Percentiles rank a stretch among this genome's conserved stretches.
These are phyloP conservation scores for Notocelia uddmanniana DNA, from an alignment of 2,888 invertebrate species.

Conservation along the genomic window DNA sequence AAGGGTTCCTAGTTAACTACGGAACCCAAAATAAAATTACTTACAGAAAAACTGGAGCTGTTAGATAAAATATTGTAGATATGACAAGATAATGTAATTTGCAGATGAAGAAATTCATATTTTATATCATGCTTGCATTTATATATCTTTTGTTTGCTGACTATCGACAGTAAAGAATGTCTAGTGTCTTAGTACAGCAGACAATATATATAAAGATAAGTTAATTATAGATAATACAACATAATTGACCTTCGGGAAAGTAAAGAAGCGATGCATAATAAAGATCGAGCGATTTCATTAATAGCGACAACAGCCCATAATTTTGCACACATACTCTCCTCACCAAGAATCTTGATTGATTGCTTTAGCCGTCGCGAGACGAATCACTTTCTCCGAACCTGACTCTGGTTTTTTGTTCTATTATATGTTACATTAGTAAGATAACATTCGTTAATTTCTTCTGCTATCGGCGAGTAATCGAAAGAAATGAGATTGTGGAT, in stretches of 20 bases:
- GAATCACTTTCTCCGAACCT: conserved; percentile 69
- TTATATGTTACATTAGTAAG: conserved; percentile 60
- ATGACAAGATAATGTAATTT: not conserved
- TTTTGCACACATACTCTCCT: conserved; percentile 54
- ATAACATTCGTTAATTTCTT: conserved; percentile 75
- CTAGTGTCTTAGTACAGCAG: not conserved
- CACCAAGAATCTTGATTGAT: conserved; percentile 67
- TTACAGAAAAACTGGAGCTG: conserved; percentile 21
- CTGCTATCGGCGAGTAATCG: conserved; percentile 69
- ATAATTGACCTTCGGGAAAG: conserved; percentile 42
- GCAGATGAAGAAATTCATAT: not conserved
- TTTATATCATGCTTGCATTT: not conserved
- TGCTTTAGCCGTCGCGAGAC: conserved; percentile 54
- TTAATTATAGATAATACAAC: conserved; percentile 29
- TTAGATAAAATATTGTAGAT: not conserved
- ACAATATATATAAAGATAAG: not conserved
- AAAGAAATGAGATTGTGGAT: conserved; percentile 79
- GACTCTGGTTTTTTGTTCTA: conserved; percentile 63
- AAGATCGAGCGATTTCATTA: conserved; percentile 50
- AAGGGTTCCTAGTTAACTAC: too few species aligned
- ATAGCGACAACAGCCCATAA: conserved; percentile 47
- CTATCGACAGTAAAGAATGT: not conserved
- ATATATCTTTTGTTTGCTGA: not conserved
- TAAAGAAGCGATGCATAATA: conserved; percentile 49
- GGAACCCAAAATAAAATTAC: too few species aligned